Conservation (phyloP, 2,113 vertebrate genomes). For the Ailuropoda melanoleuca region DNA sequence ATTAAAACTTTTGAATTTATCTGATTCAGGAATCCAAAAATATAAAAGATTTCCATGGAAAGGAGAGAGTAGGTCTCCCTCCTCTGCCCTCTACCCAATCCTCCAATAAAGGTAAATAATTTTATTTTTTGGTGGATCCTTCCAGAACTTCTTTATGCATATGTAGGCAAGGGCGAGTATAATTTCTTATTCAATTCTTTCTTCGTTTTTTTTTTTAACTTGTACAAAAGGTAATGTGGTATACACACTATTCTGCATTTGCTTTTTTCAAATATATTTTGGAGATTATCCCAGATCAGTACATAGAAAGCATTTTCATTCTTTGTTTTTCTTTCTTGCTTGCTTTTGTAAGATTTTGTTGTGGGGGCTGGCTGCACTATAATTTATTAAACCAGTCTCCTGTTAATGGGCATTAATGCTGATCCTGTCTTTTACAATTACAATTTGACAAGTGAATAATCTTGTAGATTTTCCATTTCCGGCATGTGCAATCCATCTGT, state of each 20-base stretch:
- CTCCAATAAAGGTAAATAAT: not conserved
- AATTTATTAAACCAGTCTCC: not conserved
- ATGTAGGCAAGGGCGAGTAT: not conserved
- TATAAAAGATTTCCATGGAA: not conserved
- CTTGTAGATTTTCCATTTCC: not conserved
- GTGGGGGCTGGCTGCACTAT: not conserved
- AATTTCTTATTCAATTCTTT: not conserved
- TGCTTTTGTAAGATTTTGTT: not conserved
- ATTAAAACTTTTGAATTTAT: not conserved
- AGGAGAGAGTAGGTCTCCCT: not conserved
- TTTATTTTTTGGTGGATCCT: constrained; percentile 41
- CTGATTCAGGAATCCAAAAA: not conserved
- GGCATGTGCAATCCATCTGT: not conserved
- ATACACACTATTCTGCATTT: not conserved
- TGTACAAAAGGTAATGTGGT: not conserved
- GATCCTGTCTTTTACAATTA: not conserved
- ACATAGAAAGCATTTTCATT: not conserved
- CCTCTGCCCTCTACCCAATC: not conserved
- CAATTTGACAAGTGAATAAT: not conserved
- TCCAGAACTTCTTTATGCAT: not conserved
- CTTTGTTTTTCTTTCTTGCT: not conserved
- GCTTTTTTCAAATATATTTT: constrained; percentile 26
- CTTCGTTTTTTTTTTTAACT: not conserved
- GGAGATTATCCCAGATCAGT: not conserved
- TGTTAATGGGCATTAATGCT: not conserved